A percentile compares a stretch with the other conserved stretches of the same genome.
phyloP scores from a whole-genome alignment of 2,888 invertebrate genomes.

The Hoplodrina ambigua region DNA sequence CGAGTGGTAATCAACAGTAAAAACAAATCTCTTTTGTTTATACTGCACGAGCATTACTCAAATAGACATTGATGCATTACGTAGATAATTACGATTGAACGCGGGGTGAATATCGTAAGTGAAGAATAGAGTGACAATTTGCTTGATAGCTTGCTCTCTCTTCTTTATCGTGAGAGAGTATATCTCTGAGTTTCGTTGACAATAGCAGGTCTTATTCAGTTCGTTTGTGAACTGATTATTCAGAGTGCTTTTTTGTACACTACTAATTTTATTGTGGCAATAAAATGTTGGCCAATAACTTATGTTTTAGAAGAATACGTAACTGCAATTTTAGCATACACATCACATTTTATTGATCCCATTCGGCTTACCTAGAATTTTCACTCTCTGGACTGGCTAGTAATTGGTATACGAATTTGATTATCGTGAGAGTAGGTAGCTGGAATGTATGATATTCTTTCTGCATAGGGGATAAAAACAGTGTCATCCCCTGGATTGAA shows the following conservation, averaged over 20 bases:
- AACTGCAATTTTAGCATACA: neutral
- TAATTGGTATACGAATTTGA: neutral
- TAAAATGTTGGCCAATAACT: conserved; percentile 26
- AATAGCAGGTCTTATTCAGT: conserved; percentile 66
- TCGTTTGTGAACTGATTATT: conserved; percentile 62
- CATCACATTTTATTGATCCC: neutral
- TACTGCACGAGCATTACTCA: conserved; percentile 51
- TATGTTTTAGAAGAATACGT: conserved; percentile 11
- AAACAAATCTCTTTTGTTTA: conserved; percentile 53
- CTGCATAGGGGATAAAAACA: too few relatives aligned
- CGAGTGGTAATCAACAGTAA: conserved; percentile 41
- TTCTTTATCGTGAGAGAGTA: conserved; percentile 70
- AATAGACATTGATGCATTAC: conserved; percentile 60
- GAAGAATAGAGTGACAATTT: conserved; percentile 63
- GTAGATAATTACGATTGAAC: conserved; percentile 55
- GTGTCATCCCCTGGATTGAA: neutral
- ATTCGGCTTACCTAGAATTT: neutral
- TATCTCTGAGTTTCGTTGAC: conserved; percentile 66
- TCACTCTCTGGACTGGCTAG: neutral
- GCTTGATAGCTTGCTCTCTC: conserved; percentile 62
- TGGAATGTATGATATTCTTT: too few relatives aligned
- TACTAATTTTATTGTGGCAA: conserved; percentile 33
- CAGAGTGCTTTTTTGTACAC: conserved; percentile 49
- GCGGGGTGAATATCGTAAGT: conserved; percentile 44
- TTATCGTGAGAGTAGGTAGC: neutral